Conservation (phyloP, 2,797 vertebrate species). For the Podarcis lilfordi region DNA sequence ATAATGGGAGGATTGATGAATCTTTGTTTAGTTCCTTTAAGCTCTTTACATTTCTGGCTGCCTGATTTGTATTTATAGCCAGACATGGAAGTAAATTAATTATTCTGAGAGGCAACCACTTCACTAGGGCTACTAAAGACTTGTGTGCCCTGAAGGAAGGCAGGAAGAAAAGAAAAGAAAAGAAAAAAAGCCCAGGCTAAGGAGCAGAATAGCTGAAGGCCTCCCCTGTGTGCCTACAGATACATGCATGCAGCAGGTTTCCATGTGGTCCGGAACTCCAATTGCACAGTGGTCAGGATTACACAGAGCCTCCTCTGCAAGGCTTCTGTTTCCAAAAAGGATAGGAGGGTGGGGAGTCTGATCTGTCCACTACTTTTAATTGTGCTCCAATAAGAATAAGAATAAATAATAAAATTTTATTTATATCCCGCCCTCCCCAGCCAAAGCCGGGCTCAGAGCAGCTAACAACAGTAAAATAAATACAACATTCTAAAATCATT, state of each 20-base stretch:
- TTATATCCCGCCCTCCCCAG: too few species aligned
- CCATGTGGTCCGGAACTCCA: background rate
- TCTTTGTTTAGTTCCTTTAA: constrained; percentile 1
- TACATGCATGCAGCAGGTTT: background rate
- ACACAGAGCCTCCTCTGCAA: background rate
- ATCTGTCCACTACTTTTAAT: too few species aligned
- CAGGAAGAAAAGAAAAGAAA: too few species aligned
- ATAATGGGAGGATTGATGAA: background rate
- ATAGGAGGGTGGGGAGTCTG: too few species aligned
- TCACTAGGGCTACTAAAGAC: background rate
- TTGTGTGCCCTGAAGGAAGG: background rate
- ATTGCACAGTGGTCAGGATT: background rate
- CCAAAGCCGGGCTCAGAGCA: too few species aligned
- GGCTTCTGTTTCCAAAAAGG: too few species aligned
- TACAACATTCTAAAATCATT: too few species aligned
- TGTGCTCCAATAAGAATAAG: too few species aligned
- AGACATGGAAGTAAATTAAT: background rate
- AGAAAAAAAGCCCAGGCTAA: background rate
- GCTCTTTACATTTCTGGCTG: background rate
- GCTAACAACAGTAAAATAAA: too few species aligned
- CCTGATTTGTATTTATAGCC: background rate
- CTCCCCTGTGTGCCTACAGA: background rate
- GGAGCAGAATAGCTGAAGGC: background rate
- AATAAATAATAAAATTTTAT: too few species aligned
- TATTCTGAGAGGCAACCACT: background rate